phyloP scores from a whole-genome alignment of 2,888 invertebrate genomes.

The Oligia fasciuncula region DNA sequence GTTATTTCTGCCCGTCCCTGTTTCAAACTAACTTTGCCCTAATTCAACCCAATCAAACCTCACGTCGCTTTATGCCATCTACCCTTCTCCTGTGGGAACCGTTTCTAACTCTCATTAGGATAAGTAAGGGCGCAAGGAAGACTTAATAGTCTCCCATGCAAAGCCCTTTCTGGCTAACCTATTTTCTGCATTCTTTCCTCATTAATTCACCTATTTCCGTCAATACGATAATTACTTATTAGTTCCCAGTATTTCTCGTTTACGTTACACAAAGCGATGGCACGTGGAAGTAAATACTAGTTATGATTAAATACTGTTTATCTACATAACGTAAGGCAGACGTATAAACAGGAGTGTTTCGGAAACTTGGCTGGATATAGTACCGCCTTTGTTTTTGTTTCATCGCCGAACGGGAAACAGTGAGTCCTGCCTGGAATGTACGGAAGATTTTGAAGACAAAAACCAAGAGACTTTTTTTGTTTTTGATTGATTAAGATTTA shows the following conservation, averaged over 20 bases:
- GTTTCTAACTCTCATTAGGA: not conserved
- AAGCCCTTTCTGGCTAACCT: not conserved
- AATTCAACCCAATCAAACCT: not conserved
- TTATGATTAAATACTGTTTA: conserved; percentile 22
- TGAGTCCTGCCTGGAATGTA: not conserved
- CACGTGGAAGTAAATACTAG: conserved; percentile 23
- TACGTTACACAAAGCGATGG: conserved; percentile 10
- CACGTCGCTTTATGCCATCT: not conserved
- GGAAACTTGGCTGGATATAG: conserved; percentile 24
- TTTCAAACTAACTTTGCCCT: not conserved
- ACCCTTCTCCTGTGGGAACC: not conserved
- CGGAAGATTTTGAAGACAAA: conserved; percentile 23
- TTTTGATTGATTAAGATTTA: conserved; percentile 13
- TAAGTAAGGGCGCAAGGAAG: not conserved
- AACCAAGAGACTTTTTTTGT: not conserved
- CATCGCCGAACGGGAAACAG: conserved; percentile 17
- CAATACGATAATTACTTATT: conserved; percentile 25
- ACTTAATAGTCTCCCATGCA: not conserved
- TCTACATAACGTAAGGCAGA: conserved; percentile 28
- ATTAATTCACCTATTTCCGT: not conserved
- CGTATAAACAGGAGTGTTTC: conserved; percentile 26
- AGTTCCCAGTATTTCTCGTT: conserved; percentile 6
- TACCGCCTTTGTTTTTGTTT: conserved; percentile 38
- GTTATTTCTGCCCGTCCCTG: not conserved
- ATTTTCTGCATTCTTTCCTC: not conserved